Base-by-base conservation (phyloP, 2,113 vertebrate genomes). In the Limanda limanda region DNA sequence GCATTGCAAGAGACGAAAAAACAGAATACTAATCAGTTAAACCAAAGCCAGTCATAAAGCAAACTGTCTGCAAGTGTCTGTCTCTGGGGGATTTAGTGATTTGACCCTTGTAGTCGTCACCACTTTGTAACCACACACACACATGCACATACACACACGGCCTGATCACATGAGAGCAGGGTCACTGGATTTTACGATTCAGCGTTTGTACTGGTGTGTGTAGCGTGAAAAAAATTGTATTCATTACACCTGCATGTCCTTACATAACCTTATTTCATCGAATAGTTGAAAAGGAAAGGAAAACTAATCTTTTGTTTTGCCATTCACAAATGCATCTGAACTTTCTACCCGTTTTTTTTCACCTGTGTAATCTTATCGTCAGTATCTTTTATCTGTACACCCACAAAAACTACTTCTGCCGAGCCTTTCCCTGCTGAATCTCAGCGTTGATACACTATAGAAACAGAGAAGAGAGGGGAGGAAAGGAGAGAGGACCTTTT, bases 81-180 rank as follows among this genome's bases (percentile, higher is more conserved):
- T 76, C 10, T 80, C 9, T 0, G 1, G 21, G 62, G 81, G 47
- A 68, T 84, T 84, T 87, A 78, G 69, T 68, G 81, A 74, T 77
- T 56, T 56, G 71, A 82, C 78, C 24, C 27, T 12, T 58, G 37
- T 24, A 12, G 57, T 77, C 31, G 25, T 71, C 37, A 23, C 52
- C 52, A 51, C 42, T 58, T 77, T 79, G 71, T 73, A 72, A 70
- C 55, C n/a, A 76, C 12, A 21, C 48, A 63, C 71, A 73, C 60
- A 70, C 68, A n/a, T n/a, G n/a, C n/a, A n/a, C n/a, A 27, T 4
- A 27, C 27, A 27, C 27, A 27, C 27, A 31, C 25, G 25, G 10
- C 12, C 35, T 31, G 56, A 81, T 69, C 79, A 85, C 79, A 52
- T 65, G 31, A 82, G 0, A 71, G 42, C 23, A 65, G 20, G 83